Base-by-base conservation (phyloP, 1,140 invertebrate genomes). In the Euura saliciscinereae region DNA sequence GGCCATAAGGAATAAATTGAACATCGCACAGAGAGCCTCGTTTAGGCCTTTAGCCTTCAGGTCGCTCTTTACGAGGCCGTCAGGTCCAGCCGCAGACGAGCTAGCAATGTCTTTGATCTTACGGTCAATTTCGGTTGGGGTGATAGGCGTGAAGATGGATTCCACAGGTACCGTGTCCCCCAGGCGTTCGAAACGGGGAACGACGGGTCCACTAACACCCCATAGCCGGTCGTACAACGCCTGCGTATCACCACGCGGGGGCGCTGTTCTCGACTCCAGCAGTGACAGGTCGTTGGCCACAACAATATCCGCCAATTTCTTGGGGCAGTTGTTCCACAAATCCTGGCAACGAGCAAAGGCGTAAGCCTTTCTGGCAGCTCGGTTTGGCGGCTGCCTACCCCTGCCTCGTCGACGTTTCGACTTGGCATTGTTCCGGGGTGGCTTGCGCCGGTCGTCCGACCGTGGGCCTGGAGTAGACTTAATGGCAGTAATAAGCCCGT, bases 51-150 rank as follows among this genome's bases (percentile, higher is more conserved):
- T 28, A 6, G 51, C 51, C 6, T 28, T 11, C 3, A 71, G 1
- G 13, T 43, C 3, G 8, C 51, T 64, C n/a, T 44, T 43, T 44
- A 6, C 45, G n/a, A 70, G 42, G 11, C 42, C 46, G 64, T 73
- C 72, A 8, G 68, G 68, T 42, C 72, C 72, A 10, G 11, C 6
- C 11, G 67, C 68, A 46, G 68, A 65, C 28, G 45, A 59, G 0
- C 44, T 10, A 45, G 28, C 67, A 13, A 72, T 45, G 43, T 11
- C 67, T 1, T 43, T 44, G 10, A 72, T 2, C 10, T 66, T 6
- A 43, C 45, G 44, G 43, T 45, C 67, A 28, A 72, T 66, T 6
- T 72, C 71, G 10, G 43, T n/a, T 42, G 43, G 65, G 45, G 28
- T 43, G 7, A 72, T 66, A 3, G 71, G 71, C 7, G 7, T 6